Conservation (phyloP, 2,888 invertebrate species). For the Athetis lepigone region DNA sequence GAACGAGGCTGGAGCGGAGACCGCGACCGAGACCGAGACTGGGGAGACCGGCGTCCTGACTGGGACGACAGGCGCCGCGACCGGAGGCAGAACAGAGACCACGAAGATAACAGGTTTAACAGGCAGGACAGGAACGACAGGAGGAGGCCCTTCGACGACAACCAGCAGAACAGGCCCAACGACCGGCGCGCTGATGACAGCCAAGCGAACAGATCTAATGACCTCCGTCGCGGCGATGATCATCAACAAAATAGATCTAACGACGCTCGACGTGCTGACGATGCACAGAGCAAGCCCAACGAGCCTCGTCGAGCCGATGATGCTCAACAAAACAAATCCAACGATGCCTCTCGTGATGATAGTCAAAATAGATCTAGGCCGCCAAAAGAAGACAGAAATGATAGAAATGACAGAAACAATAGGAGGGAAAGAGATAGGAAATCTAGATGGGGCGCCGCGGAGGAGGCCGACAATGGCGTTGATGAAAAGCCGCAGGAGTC, state of each 20-base stretch:
- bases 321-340: slow-evolving; percentile 17
- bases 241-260: slow-evolving; percentile 19
- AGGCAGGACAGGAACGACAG: slow-evolving; percentile 70
- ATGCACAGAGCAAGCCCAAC: slow-evolving; percentile 21
- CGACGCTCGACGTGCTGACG: slow-evolving; percentile 30
- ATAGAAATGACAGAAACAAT: slow-evolving; percentile 40
- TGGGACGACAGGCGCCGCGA: slow-evolving; percentile 80
- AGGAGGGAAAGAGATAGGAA: slow-evolving; percentile 83
- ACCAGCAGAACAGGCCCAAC: slow-evolving; percentile 49
- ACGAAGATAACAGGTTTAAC: slow-evolving; percentile 73
- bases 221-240: slow-evolving; percentile 36
- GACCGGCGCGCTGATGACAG: slow-evolving; percentile 39
- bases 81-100: slow-evolving; percentile 68
- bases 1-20: slow-evolving; percentile 83
- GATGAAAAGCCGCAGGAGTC: slow-evolving; percentile 34
- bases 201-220: slow-evolving; percentile 37
- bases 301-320: slow-evolving; percentile 31
- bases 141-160: slow-evolving; percentile 74
- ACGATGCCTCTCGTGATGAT: slow-evolving; percentile 6
- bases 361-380: slow-evolving; percentile 25
- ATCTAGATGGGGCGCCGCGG: slow-evolving; percentile 86
- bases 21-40: slow-evolving; percentile 72
- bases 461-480: slow-evolving; percentile 65
- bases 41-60: slow-evolving; percentile 76
- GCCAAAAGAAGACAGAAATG: slow-evolving; percentile 42